A percentile compares a stretch with the other conserved stretches of the same genome.
Evolutionary conservation across 2,888 invertebrate genomes (phyloP).

Genomic region (Yponomeuta cagnagella): DNA sequence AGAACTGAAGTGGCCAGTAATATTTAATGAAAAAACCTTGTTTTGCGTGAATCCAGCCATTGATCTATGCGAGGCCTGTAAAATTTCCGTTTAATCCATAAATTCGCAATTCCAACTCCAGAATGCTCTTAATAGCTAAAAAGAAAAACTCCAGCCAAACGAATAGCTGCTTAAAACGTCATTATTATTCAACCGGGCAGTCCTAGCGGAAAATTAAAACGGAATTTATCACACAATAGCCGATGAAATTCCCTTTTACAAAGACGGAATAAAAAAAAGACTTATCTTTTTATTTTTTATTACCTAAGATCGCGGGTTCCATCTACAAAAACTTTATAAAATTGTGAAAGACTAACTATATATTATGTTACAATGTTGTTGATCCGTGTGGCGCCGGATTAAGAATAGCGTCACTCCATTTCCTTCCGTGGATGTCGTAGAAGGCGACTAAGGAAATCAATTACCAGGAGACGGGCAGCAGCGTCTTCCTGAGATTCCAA

Average conservation of each 20-base stretch:
- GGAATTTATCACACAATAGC: constrained; percentile 47
- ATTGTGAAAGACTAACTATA: too few species aligned
- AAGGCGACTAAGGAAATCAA: too few species aligned
- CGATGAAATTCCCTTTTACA: constrained; percentile 32
- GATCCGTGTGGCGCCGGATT: too few species aligned
- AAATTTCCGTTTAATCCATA: background rate
- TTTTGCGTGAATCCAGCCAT: too few species aligned
- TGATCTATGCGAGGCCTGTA: too few species aligned
- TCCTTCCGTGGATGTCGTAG: too few species aligned
- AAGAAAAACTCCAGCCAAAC: background rate
- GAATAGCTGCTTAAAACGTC: constrained; percentile 35
- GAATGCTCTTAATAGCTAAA: background rate
- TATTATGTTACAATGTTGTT: too few species aligned
- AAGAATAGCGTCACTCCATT: too few species aligned
- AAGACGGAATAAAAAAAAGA: background rate
- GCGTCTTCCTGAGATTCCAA: too few species aligned
- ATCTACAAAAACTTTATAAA: background rate
- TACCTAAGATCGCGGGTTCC: background rate
- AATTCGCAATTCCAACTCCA: background rate
- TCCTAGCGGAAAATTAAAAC: constrained; percentile 61
- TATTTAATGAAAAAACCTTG: background rate
- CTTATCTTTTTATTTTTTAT: background rate
- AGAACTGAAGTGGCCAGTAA: background rate
- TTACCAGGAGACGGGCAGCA: too few species aligned
- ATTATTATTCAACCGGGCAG: constrained; percentile 51